Percentiles rank a stretch among this genome's conserved stretches.
Conservation (phyloP, 2,888 invertebrate species). For the Cordylochernes scorpioides region DNA sequence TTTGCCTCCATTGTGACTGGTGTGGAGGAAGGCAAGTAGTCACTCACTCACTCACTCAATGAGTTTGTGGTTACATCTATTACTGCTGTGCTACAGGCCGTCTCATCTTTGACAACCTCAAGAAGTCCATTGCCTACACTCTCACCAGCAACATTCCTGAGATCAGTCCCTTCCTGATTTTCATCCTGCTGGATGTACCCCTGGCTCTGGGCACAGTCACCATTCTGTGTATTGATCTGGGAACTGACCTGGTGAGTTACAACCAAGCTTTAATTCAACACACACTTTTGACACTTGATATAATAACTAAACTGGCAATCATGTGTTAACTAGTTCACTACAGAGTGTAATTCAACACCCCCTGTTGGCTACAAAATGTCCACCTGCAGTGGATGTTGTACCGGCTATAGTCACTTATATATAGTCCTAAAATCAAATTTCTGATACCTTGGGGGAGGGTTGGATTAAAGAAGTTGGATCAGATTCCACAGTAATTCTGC, state of each 20-base stretch:
- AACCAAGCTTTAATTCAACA: too few relatives aligned
- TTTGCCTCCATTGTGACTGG: constrained; percentile 32
- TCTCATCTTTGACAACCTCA: constrained; percentile 29
- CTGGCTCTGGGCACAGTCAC: constrained; percentile 28
- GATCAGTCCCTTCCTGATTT: constrained; percentile 27
- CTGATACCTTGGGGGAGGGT: too few relatives aligned
- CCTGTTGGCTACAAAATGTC: too few relatives aligned
- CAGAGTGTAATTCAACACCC: too few relatives aligned
- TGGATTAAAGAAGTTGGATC: too few relatives aligned
- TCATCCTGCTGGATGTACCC: constrained; percentile 26
- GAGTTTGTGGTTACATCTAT: not conserved
- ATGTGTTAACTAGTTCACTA: too few relatives aligned
- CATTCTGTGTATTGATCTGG: constrained; percentile 28
- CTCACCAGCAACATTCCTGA: constrained; percentile 29
- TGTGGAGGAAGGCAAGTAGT: constrained; percentile 37
- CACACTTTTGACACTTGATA: too few relatives aligned
- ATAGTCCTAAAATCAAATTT: too few relatives aligned
- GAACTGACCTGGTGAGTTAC: constrained; percentile 26
- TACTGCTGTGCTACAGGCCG: constrained; percentile 31
- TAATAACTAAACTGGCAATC: too few relatives aligned
- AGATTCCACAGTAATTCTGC: too few relatives aligned
- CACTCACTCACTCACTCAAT: not conserved
- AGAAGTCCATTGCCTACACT: constrained; percentile 30
- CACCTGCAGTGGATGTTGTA: too few relatives aligned
- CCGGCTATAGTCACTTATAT: too few relatives aligned